phyloP scores from a whole-genome alignment of 2,797 vertebrate genomes.

The Eulemur rubriventer region DNA sequence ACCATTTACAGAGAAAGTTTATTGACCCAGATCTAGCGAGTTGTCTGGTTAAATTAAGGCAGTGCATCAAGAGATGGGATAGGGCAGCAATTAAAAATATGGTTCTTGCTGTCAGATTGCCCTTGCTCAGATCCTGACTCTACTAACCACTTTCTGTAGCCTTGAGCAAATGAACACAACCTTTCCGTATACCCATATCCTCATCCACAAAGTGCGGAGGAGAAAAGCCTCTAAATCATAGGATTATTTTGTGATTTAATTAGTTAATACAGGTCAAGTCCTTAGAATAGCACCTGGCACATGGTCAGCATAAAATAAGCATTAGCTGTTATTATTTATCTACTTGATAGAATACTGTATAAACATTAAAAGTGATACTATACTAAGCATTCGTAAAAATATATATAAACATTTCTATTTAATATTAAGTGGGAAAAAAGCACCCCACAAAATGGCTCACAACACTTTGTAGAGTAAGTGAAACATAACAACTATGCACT shows the following conservation, averaged over 20 bases:
- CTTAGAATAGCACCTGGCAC: background rate
- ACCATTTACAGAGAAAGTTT: background rate
- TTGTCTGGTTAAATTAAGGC: background rate
- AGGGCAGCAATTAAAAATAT: background rate
- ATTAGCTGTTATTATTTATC: background rate
- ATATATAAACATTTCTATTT: background rate
- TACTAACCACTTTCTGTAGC: background rate
- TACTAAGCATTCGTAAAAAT: background rate
- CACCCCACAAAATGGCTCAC: background rate
- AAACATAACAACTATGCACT: background rate
- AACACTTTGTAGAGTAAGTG: background rate
- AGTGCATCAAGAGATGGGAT: background rate
- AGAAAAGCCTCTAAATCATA: background rate
- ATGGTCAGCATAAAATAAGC: background rate
- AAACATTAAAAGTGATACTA: background rate
- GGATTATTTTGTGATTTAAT: background rate
- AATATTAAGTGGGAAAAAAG: background rate
- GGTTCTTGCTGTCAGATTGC: background rate
- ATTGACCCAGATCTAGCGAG: background rate
- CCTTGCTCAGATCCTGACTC: background rate
- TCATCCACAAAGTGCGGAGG: constrained; percentile 5
- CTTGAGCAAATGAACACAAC: background rate
- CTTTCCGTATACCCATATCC: background rate
- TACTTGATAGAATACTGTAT: background rate
- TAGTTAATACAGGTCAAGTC: background rate